These are phyloP conservation scores for Mohoua ochrocephala DNA, from an alignment of 2,113 vertebrate species.

Conservation along the genomic window DNA sequence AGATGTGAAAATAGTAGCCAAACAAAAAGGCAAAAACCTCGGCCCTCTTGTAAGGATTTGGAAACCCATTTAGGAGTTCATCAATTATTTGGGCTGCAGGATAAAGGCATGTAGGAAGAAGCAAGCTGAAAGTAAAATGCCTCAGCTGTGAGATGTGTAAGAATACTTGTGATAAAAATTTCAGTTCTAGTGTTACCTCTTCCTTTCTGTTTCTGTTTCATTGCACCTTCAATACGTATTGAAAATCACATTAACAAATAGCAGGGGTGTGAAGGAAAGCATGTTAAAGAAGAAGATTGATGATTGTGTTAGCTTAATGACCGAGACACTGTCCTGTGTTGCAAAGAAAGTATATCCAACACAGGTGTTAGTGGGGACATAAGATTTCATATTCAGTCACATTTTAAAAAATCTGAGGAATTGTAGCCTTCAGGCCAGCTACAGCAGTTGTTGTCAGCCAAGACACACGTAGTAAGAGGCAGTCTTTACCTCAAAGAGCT, in stretches of 20 bases:
- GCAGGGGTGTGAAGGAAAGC: neutral
- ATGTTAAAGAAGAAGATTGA: neutral
- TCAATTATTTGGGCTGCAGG: neutral
- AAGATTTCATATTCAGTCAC: neutral
- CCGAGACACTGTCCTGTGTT: neutral
- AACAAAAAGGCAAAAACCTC: slow-evolving; percentile 5
- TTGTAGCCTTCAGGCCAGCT: neutral
- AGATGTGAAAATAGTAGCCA: slow-evolving; percentile 59
- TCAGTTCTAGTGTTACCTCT: neutral
- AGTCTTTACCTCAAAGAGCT: neutral
- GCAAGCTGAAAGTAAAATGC: neutral
- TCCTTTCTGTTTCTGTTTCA: neutral
- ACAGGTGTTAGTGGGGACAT: neutral
- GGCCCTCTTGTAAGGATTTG: neutral
- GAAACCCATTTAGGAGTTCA: neutral
- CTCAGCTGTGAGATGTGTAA: neutral
- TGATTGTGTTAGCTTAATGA: neutral
- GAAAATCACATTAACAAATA: neutral
- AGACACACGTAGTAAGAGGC: neutral
- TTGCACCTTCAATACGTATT: neutral
- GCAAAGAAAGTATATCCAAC: neutral
- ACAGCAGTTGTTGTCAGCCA: neutral
- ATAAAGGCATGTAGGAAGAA: neutral
- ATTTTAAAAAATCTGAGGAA: neutral
- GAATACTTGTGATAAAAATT: neutral